Conservation (phyloP, 2,113 vertebrate genomes). For the Cinclus mexicanus region DNA sequence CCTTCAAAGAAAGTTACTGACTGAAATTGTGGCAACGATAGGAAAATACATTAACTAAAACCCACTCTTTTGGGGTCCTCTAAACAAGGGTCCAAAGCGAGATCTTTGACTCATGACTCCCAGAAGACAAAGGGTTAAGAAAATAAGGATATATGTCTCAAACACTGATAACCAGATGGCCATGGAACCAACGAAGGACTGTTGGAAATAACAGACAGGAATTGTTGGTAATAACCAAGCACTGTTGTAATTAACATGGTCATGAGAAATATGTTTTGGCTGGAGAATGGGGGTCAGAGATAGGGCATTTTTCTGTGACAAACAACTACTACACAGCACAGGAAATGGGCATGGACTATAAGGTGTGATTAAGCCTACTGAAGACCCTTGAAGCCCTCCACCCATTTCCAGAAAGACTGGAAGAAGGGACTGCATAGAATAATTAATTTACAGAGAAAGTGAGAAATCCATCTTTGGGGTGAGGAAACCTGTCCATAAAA, state of each 20-base stretch:
- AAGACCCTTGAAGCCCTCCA: neutral
- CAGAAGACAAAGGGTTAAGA: neutral
- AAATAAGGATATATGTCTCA: neutral
- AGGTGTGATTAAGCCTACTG: neutral
- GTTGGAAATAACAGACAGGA: neutral
- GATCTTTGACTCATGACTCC: neutral
- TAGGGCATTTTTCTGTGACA: neutral
- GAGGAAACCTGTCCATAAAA: neutral
- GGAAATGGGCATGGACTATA: neutral
- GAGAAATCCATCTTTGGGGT: neutral
- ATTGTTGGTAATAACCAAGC: neutral
- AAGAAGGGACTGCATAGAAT: neutral
- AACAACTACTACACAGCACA: neutral
- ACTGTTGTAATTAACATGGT: neutral
- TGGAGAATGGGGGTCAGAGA: neutral
- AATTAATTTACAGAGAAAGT: neutral
- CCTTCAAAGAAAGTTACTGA: neutral
- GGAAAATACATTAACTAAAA: neutral
- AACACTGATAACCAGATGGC: neutral
- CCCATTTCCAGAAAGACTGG: neutral
- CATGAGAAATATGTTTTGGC: neutral
- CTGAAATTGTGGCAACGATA: neutral
- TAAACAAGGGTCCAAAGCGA: neutral
- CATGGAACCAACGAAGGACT: neutral
- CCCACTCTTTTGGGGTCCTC: accelerated